Evolutionary conservation across 2,888 invertebrate species (phyloP).

Genomic region (Cylloceria caligata): DNA sequence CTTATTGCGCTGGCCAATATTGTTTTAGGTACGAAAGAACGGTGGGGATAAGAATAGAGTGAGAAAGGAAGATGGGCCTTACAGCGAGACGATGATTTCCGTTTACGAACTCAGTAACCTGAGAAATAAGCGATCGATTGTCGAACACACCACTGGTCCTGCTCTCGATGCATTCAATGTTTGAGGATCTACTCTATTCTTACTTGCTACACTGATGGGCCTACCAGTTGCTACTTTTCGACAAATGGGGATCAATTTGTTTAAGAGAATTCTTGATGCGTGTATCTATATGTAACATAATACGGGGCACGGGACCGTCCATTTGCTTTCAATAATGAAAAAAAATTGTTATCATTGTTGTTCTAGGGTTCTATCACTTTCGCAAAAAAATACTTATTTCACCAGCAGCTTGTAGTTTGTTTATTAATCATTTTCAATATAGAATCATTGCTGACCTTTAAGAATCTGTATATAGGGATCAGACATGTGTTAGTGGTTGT

Average conservation of each 20-base stretch:
- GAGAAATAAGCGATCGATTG: slow-evolving; percentile 65
- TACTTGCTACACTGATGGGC: neutral
- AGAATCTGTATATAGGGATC: no score
- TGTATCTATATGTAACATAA: neutral
- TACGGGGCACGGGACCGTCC: neutral
- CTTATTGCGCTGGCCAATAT: slow-evolving; percentile 75
- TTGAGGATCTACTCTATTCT: slow-evolving; percentile 15
- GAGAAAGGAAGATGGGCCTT: neutral
- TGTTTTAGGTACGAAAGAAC: slow-evolving; percentile 76
- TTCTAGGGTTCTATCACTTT: no score
- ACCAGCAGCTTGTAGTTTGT: no score
- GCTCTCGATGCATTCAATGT: slow-evolving; percentile 38
- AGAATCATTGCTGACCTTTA: no score
- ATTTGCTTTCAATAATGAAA: neutral
- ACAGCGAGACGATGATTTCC: slow-evolving; percentile 44
- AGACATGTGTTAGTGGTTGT: no score
- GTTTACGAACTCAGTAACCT: slow-evolving; percentile 63
- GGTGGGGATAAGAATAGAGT: neutral
- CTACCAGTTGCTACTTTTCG: slow-evolving; percentile 14
- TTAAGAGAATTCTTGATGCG: slow-evolving; percentile 5
- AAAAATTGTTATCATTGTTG: neutral
- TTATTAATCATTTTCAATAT: no score
- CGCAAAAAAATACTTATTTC: no score
- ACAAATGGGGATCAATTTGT: slow-evolving; percentile 41
- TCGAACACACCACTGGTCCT: neutral